These are phyloP conservation scores for Platysteira castanea DNA, from an alignment of 2,113 vertebrate species.

Conservation along the genomic window DNA sequence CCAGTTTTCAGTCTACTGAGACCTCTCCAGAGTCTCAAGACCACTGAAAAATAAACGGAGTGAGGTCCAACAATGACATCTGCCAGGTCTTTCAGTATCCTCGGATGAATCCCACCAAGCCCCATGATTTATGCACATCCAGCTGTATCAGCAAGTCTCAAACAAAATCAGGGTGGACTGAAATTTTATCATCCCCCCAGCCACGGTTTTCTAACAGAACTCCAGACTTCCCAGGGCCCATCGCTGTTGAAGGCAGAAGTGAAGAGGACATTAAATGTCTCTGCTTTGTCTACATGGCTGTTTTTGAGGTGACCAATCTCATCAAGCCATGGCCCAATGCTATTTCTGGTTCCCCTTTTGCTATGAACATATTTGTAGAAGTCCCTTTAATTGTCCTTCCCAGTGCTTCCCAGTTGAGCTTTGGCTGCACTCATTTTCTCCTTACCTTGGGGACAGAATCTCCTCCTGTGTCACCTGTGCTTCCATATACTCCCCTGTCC, in stretches of 20 bases:
- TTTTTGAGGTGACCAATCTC: neutral
- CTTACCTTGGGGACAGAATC: neutral
- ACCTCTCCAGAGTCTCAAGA: neutral
- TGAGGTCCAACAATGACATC: neutral
- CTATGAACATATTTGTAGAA: neutral
- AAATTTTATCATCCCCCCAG: neutral
- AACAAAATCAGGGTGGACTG: neutral
- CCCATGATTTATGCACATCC: neutral
- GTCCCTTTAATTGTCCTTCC: neutral
- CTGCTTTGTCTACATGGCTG: neutral
- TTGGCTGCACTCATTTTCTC: neutral
- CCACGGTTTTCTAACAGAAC: fast-evolving
- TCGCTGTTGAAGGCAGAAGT: neutral
- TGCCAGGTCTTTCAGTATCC: neutral
- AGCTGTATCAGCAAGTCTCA: neutral
- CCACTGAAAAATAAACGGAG: neutral
- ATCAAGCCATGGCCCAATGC: fast-evolving
- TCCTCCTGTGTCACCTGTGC: fast-evolving
- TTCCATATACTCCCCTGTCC: neutral
- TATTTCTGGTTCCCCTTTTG: neutral
- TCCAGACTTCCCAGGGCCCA: neutral
- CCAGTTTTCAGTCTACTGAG: neutral
- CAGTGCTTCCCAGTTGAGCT: neutral
- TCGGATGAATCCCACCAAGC: neutral
- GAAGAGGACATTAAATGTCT: neutral